Evolutionary conservation across 2,797 vertebrate genomes (phyloP).

Genomic region (Epinephelus malabaricus): DNA sequence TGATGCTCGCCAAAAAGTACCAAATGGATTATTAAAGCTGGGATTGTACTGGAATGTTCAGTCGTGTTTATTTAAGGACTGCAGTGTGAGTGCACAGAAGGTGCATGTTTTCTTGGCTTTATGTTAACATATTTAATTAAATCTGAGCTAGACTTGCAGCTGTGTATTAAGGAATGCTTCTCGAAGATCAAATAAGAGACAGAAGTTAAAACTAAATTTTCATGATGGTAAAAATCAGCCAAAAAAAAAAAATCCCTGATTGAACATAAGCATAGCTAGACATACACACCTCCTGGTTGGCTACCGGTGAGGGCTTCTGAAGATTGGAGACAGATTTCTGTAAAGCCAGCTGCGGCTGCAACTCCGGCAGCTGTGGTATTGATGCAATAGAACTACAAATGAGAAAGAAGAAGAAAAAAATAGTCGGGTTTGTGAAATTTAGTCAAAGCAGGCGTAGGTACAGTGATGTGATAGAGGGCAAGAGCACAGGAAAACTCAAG

Average conservation of each 20-base stretch:
- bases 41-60: background rate
- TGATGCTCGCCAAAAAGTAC: background rate
- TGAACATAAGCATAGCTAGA: background rate
- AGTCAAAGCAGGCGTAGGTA: background rate
- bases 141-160: background rate
- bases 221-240: background rate
- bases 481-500: background rate
- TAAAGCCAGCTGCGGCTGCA: conserved; percentile 97
- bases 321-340: conserved; percentile 99
- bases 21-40: background rate
- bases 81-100: background rate
- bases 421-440: background rate
- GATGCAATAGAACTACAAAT: conserved; percentile 94
- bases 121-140: background rate
- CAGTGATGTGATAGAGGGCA: background rate
- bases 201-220: background rate
- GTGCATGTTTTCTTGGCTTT: background rate
- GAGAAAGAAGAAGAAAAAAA: background rate
- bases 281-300: conserved; percentile 93
- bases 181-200: background rate
- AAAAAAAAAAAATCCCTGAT: background rate
- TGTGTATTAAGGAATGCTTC: background rate
- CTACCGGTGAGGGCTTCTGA: conserved; percentile 95
- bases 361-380: conserved; percentile 97
- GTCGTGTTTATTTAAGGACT: background rate